These are phyloP conservation scores for Condylura cristata DNA, from an alignment of 2,113 vertebrate species.

Conservation along the genomic window DNA sequence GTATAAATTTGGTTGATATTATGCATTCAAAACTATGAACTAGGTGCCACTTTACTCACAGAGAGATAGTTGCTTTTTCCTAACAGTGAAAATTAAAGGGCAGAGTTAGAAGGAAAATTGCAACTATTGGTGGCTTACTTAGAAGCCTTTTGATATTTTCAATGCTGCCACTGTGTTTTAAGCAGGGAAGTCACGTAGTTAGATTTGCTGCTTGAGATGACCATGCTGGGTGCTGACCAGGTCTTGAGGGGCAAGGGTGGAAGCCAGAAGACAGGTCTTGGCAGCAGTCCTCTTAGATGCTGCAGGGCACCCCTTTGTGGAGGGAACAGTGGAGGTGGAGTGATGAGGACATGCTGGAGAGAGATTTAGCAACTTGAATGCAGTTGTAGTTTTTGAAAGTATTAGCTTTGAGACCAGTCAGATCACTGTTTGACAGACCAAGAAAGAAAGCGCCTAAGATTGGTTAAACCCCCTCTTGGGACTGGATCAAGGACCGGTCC, in stretches of 20 bases:
- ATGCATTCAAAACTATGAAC: slow-evolving; percentile 14
- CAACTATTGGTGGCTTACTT: not conserved
- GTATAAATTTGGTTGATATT: not conserved
- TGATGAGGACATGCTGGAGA: not conserved
- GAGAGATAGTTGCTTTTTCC: not conserved
- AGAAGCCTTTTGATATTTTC: not conserved
- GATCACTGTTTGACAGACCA: not conserved
- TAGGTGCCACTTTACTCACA: not conserved
- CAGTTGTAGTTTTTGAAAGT: slow-evolving; percentile 29
- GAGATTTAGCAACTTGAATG: slow-evolving; percentile 4
- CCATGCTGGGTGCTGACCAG: not conserved
- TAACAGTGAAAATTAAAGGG: not conserved
- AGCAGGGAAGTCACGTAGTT: not conserved
- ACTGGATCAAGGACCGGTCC: not conserved
- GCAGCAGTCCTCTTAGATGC: not conserved
- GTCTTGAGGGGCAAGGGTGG: not conserved
- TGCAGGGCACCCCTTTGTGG: not conserved
- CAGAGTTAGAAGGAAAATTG: not conserved
- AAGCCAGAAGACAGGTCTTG: not conserved
- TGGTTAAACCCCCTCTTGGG: not conserved
- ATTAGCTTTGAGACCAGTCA: slow-evolving; percentile 17
- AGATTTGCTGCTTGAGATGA: not conserved
- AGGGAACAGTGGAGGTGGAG: not conserved
- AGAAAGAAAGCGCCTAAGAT: not conserved
- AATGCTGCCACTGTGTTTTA: not conserved